Evolutionary conservation across 2,797 vertebrate species (phyloP).

Genomic region (Myripristis jacobus): DNA sequence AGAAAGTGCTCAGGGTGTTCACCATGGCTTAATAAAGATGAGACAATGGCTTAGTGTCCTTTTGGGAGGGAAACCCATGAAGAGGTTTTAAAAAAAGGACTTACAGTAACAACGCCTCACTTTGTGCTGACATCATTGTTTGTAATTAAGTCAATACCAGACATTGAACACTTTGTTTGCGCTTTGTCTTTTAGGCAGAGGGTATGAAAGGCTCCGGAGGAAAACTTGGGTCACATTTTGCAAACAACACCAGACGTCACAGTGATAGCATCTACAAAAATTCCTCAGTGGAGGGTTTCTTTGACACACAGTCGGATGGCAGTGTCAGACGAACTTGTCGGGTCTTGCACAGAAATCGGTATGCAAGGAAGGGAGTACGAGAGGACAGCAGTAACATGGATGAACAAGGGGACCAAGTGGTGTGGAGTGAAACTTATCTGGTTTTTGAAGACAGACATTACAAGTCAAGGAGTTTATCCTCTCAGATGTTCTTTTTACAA

Average conservation of each 20-base stretch:
- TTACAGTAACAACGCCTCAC: neutral
- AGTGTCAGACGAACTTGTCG: conserved; percentile 46
- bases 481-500: neutral
- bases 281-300: conserved; percentile 2
- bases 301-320: conserved; percentile 17
- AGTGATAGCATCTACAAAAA: conserved; percentile 16
- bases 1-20: neutral
- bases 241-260: conserved; percentile 14
- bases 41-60: too few species aligned
- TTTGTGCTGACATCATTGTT: conserved; percentile 25
- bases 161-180: neutral
- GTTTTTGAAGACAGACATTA: neutral
- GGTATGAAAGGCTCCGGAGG: conserved; percentile 8
- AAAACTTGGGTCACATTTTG: conserved; percentile 2
- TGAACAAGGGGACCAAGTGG: neutral
- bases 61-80: conserved; percentile 4
- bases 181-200: neutral
- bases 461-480: neutral
- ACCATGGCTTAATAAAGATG: neutral
- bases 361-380: conserved; percentile 42
- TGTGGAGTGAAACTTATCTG: neutral
- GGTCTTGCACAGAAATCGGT: conserved; percentile 54
- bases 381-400: neutral
- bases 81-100: too few species aligned
- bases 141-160: neutral